Base-by-base conservation (phyloP, 1,140 invertebrate species). In the Drosophila bocki region DNA sequence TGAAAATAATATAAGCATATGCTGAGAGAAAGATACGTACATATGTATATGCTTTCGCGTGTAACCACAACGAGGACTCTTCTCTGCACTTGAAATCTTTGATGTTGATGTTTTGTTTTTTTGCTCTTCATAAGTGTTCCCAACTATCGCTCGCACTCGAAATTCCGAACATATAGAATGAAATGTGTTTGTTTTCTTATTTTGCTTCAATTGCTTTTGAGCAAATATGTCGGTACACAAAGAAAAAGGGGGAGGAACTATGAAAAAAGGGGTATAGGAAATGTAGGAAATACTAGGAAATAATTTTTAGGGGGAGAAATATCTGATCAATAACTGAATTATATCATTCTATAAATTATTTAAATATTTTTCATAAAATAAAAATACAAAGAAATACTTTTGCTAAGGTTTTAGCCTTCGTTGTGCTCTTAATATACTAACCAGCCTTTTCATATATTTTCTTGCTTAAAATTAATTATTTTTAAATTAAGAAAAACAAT, bases 71-170 rank as follows among this genome's bases (percentile, higher is more conserved):
- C 35, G 68, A 72, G 67, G 53, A 72, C 69, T 60, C 68, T 72
- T 29, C 44, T 72, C 67, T 72, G 67, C 69, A 72, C 69, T 72
- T 72, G 69, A 72, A 72, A 72, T 72, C 69, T 72, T 72, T 72
- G 69, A 72, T 72, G 68, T 71, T 45, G 33, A 41, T 39, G 48
- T 17, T 54, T 53, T 35, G 12, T 54, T 37, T 22, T 54, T 39
- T 54, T 59, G 65, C 65, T 59, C 53, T 71, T 72, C 69, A 72
- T 58, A 59, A 72, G 69, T 72, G 44, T 51, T 72, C 22, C 54
- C 37, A 72, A 58, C 69, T 72, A 72, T 72, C 69, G 67, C 44
- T 60, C 53, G 71, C 26, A 51, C 67, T 70, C 67, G 22, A 70
- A 72, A 72, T 72, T 42, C 69, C 69, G 45, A 59, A 71, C 53